Conservation (phyloP, 64 coral and sea anemone species). For the Stichodactyla mertensii region DNA sequence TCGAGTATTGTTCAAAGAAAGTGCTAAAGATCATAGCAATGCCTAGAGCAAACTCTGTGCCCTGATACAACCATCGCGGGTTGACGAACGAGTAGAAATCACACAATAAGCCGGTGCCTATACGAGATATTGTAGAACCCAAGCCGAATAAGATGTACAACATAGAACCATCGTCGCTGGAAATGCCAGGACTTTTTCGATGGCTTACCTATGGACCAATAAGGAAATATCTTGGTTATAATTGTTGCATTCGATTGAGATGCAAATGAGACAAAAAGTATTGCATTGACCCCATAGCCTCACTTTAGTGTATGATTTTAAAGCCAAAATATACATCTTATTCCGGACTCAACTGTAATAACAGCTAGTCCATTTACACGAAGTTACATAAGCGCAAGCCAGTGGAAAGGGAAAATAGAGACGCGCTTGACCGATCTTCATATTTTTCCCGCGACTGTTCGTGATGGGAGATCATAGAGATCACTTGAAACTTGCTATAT, state of each 20-base stretch:
- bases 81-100: constrained; percentile 21
- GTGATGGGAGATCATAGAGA: too few relatives aligned
- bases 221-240: not conserved
- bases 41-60: not conserved
- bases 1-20: not conserved
- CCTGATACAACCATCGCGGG: constrained; percentile 30
- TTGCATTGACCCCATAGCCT: too few relatives aligned
- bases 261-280: too few relatives aligned
- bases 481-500: constrained; percentile 2
- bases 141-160: constrained; percentile 30
- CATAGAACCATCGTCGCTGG: not conserved
- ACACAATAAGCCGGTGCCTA: constrained; percentile 25
- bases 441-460: too few relatives aligned
- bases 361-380: too few relatives aligned
- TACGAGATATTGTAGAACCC: not conserved
- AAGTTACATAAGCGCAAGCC: not conserved
- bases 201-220: not conserved
- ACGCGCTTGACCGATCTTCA: not conserved
- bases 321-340: too few relatives aligned
- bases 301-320: too few relatives aligned
- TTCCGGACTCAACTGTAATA: too few relatives aligned
- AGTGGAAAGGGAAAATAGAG: not conserved
- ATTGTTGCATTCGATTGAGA: too few relatives aligned
- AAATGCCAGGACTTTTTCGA: not conserved
- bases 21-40: constrained; percentile 11